phyloP scores from a whole-genome alignment of 1,140 invertebrate genomes.

The Danaus melanippus region DNA sequence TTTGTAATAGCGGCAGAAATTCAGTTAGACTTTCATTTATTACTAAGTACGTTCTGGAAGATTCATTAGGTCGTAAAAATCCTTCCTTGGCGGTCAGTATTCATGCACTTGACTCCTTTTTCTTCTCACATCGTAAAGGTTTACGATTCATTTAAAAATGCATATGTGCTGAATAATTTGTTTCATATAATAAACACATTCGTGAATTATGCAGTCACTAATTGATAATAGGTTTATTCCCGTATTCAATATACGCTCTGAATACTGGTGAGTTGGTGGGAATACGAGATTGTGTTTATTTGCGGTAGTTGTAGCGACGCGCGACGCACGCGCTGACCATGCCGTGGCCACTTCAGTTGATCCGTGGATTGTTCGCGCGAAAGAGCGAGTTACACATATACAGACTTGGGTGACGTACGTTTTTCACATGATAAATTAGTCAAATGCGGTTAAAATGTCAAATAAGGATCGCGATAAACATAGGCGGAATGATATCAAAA shows the following conservation, averaged over 20 bases:
- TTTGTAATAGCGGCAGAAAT: constrained; percentile 8
- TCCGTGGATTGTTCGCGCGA: constrained; percentile 35
- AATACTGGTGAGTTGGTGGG: constrained; percentile 19
- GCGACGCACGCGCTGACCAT: constrained; percentile 56
- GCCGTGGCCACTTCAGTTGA: constrained; percentile 55
- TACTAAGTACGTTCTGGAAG: constrained; percentile 1
- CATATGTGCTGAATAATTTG: background rate
- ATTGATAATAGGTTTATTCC: constrained; percentile 6
- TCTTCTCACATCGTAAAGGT: constrained; percentile 10
- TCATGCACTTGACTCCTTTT: constrained; percentile 7
- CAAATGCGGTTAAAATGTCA: constrained; percentile 44
- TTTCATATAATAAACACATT: constrained; percentile 5
- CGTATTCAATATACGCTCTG: constrained; percentile 14
- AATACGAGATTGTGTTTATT: constrained; percentile 62
- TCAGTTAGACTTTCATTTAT: constrained; percentile 13
- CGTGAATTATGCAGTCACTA: constrained; percentile 2
- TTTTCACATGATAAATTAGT: constrained; percentile 16
- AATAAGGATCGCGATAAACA: constrained; percentile 49
- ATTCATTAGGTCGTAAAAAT: constrained; percentile 14
- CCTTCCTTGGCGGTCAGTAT: constrained; percentile 6
- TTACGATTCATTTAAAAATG: constrained; percentile 2
- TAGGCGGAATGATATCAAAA: constrained; percentile 41
- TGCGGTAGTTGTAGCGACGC: constrained; percentile 51
- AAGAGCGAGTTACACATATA: constrained; percentile 35
- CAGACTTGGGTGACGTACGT: no score